Evolutionary conservation across 2,888 invertebrate genomes (phyloP).

Genomic region (Caenorhabditis doughertyi): DNA sequence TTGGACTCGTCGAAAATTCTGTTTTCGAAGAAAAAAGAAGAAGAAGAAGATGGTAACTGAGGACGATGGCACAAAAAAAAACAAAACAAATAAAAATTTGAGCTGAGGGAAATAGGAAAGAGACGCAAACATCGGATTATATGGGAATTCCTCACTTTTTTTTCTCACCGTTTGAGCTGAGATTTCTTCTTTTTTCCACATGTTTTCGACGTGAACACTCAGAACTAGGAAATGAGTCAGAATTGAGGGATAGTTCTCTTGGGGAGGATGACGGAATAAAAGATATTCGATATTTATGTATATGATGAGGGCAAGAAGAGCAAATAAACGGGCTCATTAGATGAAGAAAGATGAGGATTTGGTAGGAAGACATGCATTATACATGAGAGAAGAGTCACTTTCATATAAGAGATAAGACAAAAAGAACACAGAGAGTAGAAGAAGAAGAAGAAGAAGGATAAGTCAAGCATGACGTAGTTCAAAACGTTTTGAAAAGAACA

Average conservation of each 20-base stretch:
- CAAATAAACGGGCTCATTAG: slow-evolving; percentile 61
- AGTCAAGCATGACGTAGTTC: slow-evolving; percentile 28
- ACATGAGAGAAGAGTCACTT: slow-evolving; percentile 11
- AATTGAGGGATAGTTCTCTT: not conserved
- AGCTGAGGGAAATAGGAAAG: slow-evolving; percentile 16
- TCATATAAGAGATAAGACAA: not conserved
- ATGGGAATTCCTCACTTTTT: slow-evolving; percentile 41
- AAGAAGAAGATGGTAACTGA: slow-evolving; percentile 29
- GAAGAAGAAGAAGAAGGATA: slow-evolving; percentile 4
- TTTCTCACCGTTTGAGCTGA: slow-evolving; percentile 20
- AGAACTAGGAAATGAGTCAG: slow-evolving; percentile 30
- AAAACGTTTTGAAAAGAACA: slow-evolving; percentile 28
- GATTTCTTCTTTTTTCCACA: slow-evolving; percentile 1
- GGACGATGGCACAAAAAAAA: slow-evolving; percentile 36
- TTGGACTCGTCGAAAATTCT: slow-evolving; percentile 42
- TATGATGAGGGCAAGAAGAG: slow-evolving; percentile 44
- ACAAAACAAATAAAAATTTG: slow-evolving; percentile 52
- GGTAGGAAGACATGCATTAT: slow-evolving; percentile 22
- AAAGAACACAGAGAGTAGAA: too few relatives aligned
- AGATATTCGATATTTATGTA: slow-evolving; percentile 51
- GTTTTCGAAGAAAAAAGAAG: slow-evolving; percentile 29
- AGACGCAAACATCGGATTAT: slow-evolving; percentile 50
- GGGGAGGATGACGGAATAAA: slow-evolving; percentile 20
- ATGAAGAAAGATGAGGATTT: slow-evolving; percentile 29
- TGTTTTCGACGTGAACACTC: slow-evolving; percentile 3